Base-by-base conservation (phyloP, 2,888 invertebrate species). In the Escarpia spicata region DNA sequence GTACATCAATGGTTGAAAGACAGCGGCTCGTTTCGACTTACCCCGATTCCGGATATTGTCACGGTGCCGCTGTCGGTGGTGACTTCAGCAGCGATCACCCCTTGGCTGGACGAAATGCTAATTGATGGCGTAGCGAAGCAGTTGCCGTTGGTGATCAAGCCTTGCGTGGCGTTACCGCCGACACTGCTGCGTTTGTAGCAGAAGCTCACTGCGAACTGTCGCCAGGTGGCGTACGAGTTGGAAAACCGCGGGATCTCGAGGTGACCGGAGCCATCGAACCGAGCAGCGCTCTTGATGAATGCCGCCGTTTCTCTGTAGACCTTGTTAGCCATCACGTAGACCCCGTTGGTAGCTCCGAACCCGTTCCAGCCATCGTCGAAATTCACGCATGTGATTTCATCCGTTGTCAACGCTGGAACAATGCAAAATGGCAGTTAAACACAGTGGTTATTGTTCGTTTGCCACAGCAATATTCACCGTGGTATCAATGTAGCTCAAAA, bases 241-340 rank as follows among this genome's bases (percentile, higher is more conserved):
- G 91, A 12, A n/a, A 45, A 91, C 2, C 37, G 37, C n/a, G 91
- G 91, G 58, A 91, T 91, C 91, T 91, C 91, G 91, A 91, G 91
- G 45, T 44, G 91, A n/a, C 37, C 15, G 58, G 44, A 19, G 44
- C 91, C 91, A n/a, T 44, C 19, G 58, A 91, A 91, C 31, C 10
- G 15, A 3, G 75, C 75, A 75, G 75, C 75, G n/a, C 19, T 75
- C 26, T n/a, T 3, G 75, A 75, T 2, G 26, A 75, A 75, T 6
- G 75, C 75, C 75, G 75, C 19, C 75, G 75, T 4, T 75, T 75
- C 75, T 26, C 75, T 15, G 75, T 75, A 15, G 75, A 75, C 75
- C 3, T 75, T 75, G 75, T 19, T 75, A 2, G 75, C 26, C 75
- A 26, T 0, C 75, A 75, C 75, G 19, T 26, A 75, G 19, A 75